Evolutionary conservation across 2,888 invertebrate species (phyloP), one percentile per base, ranked within the genome.

Genomic region (Trachelus troglodyta): DNA sequence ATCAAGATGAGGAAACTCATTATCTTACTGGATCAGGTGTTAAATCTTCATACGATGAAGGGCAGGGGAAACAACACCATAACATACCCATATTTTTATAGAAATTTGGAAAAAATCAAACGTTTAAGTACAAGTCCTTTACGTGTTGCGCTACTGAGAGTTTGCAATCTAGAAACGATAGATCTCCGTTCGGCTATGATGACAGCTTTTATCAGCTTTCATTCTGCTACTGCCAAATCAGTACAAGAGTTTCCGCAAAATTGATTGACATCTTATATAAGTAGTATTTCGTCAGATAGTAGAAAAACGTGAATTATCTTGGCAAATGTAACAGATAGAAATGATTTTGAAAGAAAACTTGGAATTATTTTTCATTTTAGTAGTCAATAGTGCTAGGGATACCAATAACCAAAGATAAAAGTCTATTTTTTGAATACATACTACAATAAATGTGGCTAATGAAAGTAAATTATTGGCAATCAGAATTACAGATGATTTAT

Each of bases 21-120:
- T 56, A 80, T 78, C 93, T 93, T 92, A 94, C 94, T 87, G 92
- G 90, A 89, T 94, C 94, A 80, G 94, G 94, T 78, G 94, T 94
- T 77, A 93, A 88, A 73, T 93, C 92, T 80, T 94, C 94, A 69
- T 88, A 88, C n/a, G 93, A 91, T 77, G 93, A 92, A 77, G 93
- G 93, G 82, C 92, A 93, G 87, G 88, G 93, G 88, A 93, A 94
- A 88, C 94, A 94, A 73, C 56, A 56, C 23, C 23, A 56, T 9
- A 56, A 23, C 56, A 23, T 23, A 23, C 56, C 56, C 56, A 56
- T 56, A 9, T 56, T 56, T 23, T 23, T 56, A 23, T 23, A 9
- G 23, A 23, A 56, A 56, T 56, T 23, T 56, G 9, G 9, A 56
- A 9, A 56, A 56, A 40, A 2, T 40, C 40, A 40, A 56, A 23